Evolutionary conservation across 2,113 vertebrate genomes (phyloP), one percentile per base, ranked within the genome.

Genomic region (Gorsachius goisagi): DNA sequence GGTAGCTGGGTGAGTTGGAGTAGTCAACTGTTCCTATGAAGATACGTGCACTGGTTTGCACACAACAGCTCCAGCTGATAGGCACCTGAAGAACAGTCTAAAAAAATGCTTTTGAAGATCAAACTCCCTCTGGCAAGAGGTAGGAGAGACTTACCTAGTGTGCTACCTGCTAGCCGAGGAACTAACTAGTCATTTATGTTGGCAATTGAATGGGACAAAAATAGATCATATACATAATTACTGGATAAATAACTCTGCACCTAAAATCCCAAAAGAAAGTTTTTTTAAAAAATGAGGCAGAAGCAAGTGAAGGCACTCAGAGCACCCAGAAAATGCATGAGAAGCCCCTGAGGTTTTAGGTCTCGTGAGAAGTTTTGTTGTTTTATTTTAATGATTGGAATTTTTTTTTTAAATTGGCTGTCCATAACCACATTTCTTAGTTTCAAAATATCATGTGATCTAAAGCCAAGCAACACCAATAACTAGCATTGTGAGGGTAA

Each of bases 11-110:
- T 9, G 20, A 22, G 33, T 2, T 18, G 47, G 9, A 84, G 24
- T 2, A 23, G 33, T 9, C 37, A 63, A 7, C 24, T 3, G 8
- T 30, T 47, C 12, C 30, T 59, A 1, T 24, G 45, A n/a, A 59
- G 39, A 7, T 13, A 5, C 0, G 4, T 24, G n/a, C 11, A 1
- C 49, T 32, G 59, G 8, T 60, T 50, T 80, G 45, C 56, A 60
- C 39, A 21, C 39, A 32, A 28, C n/a, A 56, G 32, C 39, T 50
- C 39, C 60, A 56, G 45, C 22, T 3, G 1, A 39, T 27, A n/a
- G 2, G 37, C 33, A 59, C 20, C 56, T 28, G 44, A 69, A n/a
- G n/a, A 56, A 41, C 9, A 17, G 73, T 9, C 35, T n/a, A 30
- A 74, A 60, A 60, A 83, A 68, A 27, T 26, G 8, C 20, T 59